phyloP scores from a whole-genome alignment of 2,888 invertebrate genomes.

The Harpagoxenus sublaevis region DNA sequence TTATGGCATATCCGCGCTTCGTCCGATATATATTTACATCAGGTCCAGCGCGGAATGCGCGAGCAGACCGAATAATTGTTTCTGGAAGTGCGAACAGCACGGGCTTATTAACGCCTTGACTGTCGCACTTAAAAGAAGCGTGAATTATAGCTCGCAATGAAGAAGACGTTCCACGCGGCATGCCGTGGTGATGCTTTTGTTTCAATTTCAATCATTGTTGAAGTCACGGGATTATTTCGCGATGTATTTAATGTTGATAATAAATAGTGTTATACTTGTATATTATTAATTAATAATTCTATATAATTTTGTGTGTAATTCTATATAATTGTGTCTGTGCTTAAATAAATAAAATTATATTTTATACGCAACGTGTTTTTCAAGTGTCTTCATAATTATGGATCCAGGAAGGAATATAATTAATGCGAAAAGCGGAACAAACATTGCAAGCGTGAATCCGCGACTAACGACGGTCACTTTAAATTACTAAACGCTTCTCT shows the following conservation, averaged over 20 bases:
- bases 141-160: slow-evolving; percentile 34
- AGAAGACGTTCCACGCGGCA: neutral
- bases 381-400: neutral
- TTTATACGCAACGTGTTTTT: neutral
- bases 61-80: slow-evolving; percentile 84
- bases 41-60: slow-evolving; percentile 78
- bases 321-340: neutral
- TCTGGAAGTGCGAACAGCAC: slow-evolving; percentile 83
- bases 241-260: neutral
- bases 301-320: neutral
- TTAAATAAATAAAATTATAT: slow-evolving; percentile 2
- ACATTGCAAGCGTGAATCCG: slow-evolving; percentile 55
- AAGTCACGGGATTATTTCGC: neutral
- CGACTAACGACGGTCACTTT: slow-evolving; percentile 23
- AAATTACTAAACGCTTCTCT: slow-evolving; percentile 5
- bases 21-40: slow-evolving; percentile 76
- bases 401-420: slow-evolving; percentile 60
- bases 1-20: slow-evolving; percentile 85
- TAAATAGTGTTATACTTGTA: slow-evolving; percentile 3
- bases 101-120: slow-evolving; percentile 79
- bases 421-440: slow-evolving; percentile 60
- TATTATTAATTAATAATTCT: neutral
- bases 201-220: slow-evolving; percentile 11
- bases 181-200: neutral
- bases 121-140: slow-evolving; percentile 36